Evolutionary conservation across 2,888 invertebrate genomes (phyloP).

Genomic region (Criorhina ranunculi): DNA sequence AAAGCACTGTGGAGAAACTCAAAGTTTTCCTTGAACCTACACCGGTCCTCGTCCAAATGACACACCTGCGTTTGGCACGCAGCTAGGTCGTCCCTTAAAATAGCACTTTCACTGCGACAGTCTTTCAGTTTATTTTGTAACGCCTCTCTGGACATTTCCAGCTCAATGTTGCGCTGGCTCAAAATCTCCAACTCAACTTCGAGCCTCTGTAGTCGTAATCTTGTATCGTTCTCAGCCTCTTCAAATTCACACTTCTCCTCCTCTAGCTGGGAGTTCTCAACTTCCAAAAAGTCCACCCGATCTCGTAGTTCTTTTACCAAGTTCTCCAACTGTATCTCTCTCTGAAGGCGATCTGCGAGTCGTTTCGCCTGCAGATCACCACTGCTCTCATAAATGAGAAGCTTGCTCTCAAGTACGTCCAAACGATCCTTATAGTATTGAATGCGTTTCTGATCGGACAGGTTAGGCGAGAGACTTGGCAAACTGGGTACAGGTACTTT

Average conservation of each 20-base stretch:
- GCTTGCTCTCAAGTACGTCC: constrained; percentile 87
- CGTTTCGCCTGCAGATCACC: constrained; percentile 87
- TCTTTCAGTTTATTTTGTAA: constrained; percentile 86
- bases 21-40: constrained; percentile 82
- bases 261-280: constrained; percentile 88
- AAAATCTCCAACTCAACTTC: constrained; percentile 88
- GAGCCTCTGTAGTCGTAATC: constrained; percentile 85
- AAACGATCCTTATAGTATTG: constrained; percentile 89
- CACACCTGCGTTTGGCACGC: constrained; percentile 82
- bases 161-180: constrained; percentile 84
- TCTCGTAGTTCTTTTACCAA: constrained; percentile 85
- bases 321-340: constrained; percentile 86
- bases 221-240: constrained; percentile 91
- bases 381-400: constrained; percentile 88
- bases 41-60: constrained; percentile 82
- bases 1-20: constrained; percentile 80
- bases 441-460: constrained; percentile 86
- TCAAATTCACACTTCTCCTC: constrained; percentile 91
- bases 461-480: constrained; percentile 72
- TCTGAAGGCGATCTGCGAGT: constrained; percentile 87
- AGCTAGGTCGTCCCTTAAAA: constrained; percentile 81
- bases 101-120: constrained; percentile 82
- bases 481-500: constrained; percentile 78
- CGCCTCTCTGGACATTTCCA: constrained; percentile 87
- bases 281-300: constrained; percentile 86